These are phyloP conservation scores for Protosalanx chinensis DNA, from an alignment of 2,797 vertebrate genomes.

Conservation along the genomic window DNA sequence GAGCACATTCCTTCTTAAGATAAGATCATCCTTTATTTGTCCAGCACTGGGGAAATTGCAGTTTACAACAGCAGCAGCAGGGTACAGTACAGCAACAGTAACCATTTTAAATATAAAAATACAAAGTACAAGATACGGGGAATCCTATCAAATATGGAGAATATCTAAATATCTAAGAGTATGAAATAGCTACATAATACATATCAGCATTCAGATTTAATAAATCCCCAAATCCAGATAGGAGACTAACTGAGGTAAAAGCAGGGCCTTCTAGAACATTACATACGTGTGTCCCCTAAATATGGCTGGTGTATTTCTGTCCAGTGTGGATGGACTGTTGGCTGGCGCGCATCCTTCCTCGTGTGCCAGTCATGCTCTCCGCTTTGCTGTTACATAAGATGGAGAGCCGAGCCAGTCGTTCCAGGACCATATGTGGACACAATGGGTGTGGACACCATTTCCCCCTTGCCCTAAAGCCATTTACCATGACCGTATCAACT, in stretches of 20 bases:
- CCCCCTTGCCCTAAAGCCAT: conserved; percentile 48
- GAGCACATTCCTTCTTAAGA: too few relatives aligned
- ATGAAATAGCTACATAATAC: too few relatives aligned
- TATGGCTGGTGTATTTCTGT: conserved; percentile 53
- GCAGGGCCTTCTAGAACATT: conserved; percentile 8
- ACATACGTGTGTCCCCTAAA: conserved; percentile 23
- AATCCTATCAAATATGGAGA: too few relatives aligned
- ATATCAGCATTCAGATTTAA: not conserved
- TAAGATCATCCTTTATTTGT: too few relatives aligned
- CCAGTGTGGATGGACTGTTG: conserved; percentile 51
- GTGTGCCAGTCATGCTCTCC: conserved; percentile 53
- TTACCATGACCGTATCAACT: conserved; percentile 52
- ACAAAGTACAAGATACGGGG: too few relatives aligned
- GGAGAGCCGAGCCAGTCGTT: conserved; percentile 47
- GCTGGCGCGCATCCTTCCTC: conserved; percentile 45
- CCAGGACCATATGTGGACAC: conserved; percentile 59
- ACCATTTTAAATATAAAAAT: too few relatives aligned
- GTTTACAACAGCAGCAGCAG: too few relatives aligned
- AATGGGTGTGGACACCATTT: conserved; percentile 45
- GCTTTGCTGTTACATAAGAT: conserved; percentile 58
- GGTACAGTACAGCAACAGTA: too few relatives aligned
- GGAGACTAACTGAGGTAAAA: not conserved
- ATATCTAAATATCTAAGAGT: too few relatives aligned
- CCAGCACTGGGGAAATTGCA: too few relatives aligned
- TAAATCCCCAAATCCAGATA: not conserved